Evolutionary conservation across 2,113 vertebrate species (phyloP), one percentile per base, ranked within the genome.

Genomic region (Mesoclemmys tuberculata): DNA sequence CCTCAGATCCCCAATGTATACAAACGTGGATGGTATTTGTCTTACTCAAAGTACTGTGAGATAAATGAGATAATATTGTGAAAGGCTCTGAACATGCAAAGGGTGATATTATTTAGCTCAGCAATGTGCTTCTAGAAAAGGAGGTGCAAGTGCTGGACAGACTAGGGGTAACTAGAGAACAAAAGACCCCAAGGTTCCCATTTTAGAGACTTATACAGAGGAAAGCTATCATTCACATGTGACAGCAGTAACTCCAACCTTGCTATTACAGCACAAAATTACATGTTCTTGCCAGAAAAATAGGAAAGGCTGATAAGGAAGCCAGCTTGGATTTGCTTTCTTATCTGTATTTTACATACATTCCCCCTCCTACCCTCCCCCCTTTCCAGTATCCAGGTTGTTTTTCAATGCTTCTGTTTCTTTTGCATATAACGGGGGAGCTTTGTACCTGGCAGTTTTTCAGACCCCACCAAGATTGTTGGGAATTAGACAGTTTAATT

Each of bases 311-410:
- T 97, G 97, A 98, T 98, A 98, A 97, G 94, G 90, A 44, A 82
- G 96, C 95, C 96, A 97, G 98, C 92, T 92, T 95, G 96, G 96
- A 97, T 97, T 97, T 97, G 96, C 96, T 97, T 95, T 85, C 97
- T 98, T 98, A 98, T 98, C 98, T 98, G 4, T 93, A 87, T 94
- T 97, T 98, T 96, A 87, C 98, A 98, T 95, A 93, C 97, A 93
- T 96, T 95, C 95, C 86, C 90, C 80, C 85, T 56, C 52, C 78
- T 74, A 79, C 87, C 89, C 94, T 83, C 54, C 91, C 56, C 90
- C 55, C 78, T 93, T 92, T 96, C 90, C 92, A 91, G 88, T 54
- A 85, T 41, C 92, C 85, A 77, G 84, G 88, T 16, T 94, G 84
- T 82, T 71, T 96, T 93, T 79, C 38, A 26, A 88, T 85, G 93